Evolutionary conservation across 2,797 vertebrate genomes (phyloP).

Genomic region (Melopsittacus undulatus): DNA sequence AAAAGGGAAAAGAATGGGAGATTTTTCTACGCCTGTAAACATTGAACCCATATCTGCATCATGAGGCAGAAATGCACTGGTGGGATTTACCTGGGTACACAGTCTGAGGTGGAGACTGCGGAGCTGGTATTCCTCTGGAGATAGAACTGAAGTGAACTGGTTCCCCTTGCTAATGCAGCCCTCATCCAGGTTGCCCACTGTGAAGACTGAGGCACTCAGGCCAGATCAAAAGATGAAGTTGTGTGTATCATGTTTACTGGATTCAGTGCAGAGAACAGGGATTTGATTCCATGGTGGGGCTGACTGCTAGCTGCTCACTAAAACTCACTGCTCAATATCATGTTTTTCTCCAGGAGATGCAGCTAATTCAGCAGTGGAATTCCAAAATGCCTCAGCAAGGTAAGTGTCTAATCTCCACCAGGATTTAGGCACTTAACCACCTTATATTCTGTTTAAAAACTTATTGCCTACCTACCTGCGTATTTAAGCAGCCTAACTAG

Average conservation of each 20-base stretch:
- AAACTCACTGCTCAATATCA: not conserved
- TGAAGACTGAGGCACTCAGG: not conserved
- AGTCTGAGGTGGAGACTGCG: not conserved
- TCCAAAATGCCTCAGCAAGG: not conserved
- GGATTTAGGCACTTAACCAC: not conserved
- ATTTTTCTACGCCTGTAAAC: not conserved
- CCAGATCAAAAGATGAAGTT: not conserved
- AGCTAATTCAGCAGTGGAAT: not conserved
- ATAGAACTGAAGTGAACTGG: not conserved
- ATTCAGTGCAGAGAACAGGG: not conserved
- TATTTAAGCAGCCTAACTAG: not conserved
- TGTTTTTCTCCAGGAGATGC: not conserved
- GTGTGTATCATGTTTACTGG: not conserved
- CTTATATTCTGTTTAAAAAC: not conserved
- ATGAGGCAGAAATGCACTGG: not conserved
- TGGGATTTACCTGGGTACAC: not conserved
- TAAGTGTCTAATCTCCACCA: not conserved
- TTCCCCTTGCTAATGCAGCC: not conserved
- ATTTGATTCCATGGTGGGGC: accelerated
- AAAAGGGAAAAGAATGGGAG: not conserved
- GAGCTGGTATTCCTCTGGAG: not conserved
- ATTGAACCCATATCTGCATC: accelerated
- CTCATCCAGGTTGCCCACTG: not conserved
- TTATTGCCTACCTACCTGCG: not conserved
- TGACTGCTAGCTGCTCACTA: not conserved